These are phyloP conservation scores for Arctopsyche grandis DNA, from an alignment of 1,140 invertebrate species.

Conservation along the genomic window DNA sequence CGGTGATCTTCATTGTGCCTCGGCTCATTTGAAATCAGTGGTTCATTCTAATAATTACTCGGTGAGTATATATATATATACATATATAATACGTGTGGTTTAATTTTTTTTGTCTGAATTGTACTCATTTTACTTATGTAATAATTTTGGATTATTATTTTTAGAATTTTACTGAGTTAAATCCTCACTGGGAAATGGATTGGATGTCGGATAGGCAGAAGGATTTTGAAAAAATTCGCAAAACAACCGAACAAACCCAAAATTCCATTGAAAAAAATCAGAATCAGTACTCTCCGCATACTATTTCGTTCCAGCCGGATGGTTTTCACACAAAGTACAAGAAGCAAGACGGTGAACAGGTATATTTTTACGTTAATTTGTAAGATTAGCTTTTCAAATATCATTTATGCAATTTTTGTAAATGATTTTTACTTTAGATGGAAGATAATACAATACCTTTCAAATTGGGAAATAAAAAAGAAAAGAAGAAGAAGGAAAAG, in stretches of 20 bases:
- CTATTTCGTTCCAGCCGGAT: conserved; percentile 63
- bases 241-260: conserved; percentile 55
- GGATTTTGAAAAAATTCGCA: conserved; percentile 68
- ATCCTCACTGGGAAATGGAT: conserved; percentile 85
- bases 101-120: neutral
- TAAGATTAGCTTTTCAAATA: neutral
- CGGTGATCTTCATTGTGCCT: conserved; percentile 86
- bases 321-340: conserved; percentile 61
- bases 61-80: conserved; percentile 69
- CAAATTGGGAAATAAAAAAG: conserved; percentile 50
- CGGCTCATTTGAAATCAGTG: conserved; percentile 82
- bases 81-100: too few species aligned
- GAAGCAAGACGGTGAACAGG: conserved; percentile 35
- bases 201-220: conserved; percentile 84
- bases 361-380: conserved; percentile 29
- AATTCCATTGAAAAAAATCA: conserved; percentile 35
- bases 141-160: conserved; percentile 39
- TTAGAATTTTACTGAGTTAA: conserved; percentile 81
- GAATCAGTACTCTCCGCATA: conserved; percentile 60
- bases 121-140: conserved; percentile 8
- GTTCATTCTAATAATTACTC: conserved; percentile 81
- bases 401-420: neutral
- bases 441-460: conserved; percentile 38
- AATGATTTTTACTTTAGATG: conserved; percentile 31
- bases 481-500: conserved; percentile 65